These are phyloP conservation scores for Bungarus multicinctus DNA, from an alignment of 2,113 vertebrate genomes.

Conservation along the genomic window DNA sequence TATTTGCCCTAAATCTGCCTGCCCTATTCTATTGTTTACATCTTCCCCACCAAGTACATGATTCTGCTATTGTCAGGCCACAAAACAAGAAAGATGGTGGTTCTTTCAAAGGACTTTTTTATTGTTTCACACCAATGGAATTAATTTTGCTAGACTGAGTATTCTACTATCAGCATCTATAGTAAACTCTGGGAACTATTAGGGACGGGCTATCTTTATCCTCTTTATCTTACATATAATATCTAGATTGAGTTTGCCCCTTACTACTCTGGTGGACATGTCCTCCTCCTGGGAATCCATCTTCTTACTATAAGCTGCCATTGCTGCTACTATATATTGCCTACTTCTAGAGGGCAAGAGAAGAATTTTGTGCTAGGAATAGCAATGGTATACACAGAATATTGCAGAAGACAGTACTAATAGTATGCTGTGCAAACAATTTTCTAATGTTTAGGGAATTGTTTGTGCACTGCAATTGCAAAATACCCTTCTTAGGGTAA, in stretches of 20 bases:
- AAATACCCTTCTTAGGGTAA: not conserved
- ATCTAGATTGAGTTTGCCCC: not conserved
- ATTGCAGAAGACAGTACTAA: not conserved
- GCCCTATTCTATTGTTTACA: not conserved
- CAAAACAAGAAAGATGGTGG: not conserved
- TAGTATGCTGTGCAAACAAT: not conserved
- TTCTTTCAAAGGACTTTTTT: not conserved
- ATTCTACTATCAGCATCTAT: not conserved
- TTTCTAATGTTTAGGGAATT: not conserved
- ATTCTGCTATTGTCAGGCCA: not conserved
- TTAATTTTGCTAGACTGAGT: not conserved
- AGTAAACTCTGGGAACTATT: not conserved
- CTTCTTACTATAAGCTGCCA: not conserved
- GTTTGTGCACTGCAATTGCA: not conserved
- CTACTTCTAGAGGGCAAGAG: not conserved
- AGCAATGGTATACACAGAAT: not conserved
- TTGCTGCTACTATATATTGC: not conserved
- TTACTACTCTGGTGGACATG: not conserved
- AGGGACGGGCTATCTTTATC: not conserved
- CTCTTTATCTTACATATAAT: not conserved
- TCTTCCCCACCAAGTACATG: not conserved
- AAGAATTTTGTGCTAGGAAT: not conserved
- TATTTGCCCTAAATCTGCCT: not conserved
- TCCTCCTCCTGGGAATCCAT: not conserved
- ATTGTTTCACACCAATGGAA: not conserved